Base-by-base conservation (phyloP, 1,140 invertebrate genomes). In the Pachypsylla venusta region DNA sequence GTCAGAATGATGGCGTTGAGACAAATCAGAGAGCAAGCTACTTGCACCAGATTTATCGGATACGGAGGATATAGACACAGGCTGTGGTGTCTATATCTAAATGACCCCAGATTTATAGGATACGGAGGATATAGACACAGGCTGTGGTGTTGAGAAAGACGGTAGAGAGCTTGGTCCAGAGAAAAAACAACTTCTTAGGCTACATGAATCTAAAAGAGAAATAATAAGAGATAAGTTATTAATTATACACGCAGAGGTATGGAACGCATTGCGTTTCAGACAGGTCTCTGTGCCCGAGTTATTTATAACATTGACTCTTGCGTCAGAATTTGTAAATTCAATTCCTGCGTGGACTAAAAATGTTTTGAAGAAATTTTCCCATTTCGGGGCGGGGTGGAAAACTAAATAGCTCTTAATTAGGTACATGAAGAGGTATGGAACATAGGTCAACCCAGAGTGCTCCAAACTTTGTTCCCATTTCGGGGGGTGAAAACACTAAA, bases 61-160 rank as follows among this genome's bases (percentile, higher is more conserved):
- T 13, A 56, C 22, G 1, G 59, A 55, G n/a, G 59, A 63, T 35
- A 57, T 28, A 16, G 54, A 61, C 16, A 61, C 53, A 25, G 60
- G 42, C 16, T 26, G 61, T 19, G 53, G 61, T 55, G 64, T 65
- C n/a, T n/a, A n/a, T n/a, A n/a, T n/a, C n/a, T n/a, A n/a, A n/a
- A n/a, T n/a, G n/a, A 4, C 78, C 80, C 63, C 86, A 83, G 25
- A 84, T 70, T 55, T 56, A 53, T 54, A 60, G 20, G 62, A 63
- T 13, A 56, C 22, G 1, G 59, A 55, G n/a, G 59, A 63, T 35
- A 57, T 28, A 16, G 54, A 61, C 16, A 61, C 53, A 25, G 60
- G 42, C 16, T 26, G 61, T 19, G 53, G 61, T 55, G 64, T 65
- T 16, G 62, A 53, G 16, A 66, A 61, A 19, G 85, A 85, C 1